Evolutionary conservation across 2,888 invertebrate species (phyloP).

Genomic region (Pasiphila rectangulata): DNA sequence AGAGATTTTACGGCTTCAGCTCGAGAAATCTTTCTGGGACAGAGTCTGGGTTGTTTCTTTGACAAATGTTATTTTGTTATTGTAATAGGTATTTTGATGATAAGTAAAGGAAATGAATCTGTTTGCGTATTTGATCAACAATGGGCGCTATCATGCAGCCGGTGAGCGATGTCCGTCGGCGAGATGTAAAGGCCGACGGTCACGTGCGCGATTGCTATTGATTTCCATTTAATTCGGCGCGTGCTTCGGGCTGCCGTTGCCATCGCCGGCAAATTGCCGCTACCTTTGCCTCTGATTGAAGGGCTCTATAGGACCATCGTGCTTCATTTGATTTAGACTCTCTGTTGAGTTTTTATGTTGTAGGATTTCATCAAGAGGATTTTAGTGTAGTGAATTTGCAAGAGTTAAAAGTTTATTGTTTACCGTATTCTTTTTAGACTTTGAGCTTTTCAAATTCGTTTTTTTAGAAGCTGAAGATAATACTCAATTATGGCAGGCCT

Average conservation of each 20-base stretch:
- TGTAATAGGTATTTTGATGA: too few relatives aligned
- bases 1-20: too few relatives aligned
- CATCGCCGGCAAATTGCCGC: slow-evolving; percentile 60
- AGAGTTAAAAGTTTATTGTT: too few relatives aligned
- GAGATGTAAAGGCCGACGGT: slow-evolving; percentile 60
- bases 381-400: too few relatives aligned
- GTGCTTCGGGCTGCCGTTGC: slow-evolving; percentile 58
- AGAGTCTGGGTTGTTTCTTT: background rate
- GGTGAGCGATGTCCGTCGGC: slow-evolving; percentile 43
- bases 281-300: slow-evolving; percentile 61
- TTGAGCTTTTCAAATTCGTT: too few relatives aligned
- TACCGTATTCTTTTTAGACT: too few relatives aligned
- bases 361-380: too few relatives aligned
- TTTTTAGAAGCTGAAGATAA: too few relatives aligned
- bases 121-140: slow-evolving; percentile 5
- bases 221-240: slow-evolving; percentile 79
- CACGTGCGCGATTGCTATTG: slow-evolving; percentile 74
- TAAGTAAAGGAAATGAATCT: background rate
- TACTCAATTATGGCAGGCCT: too few relatives aligned
- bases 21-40: background rate
- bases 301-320: slow-evolving; percentile 43
- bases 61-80: too few relatives aligned
- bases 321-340: slow-evolving; percentile 22
- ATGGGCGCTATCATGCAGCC: slow-evolving; percentile 11
- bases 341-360: slow-evolving; percentile 1